Evolutionary conservation across 92 coral and sea anemone genomes (phyloP), one percentile per base, ranked within the genome.

Genomic region (Metridium senile): DNA sequence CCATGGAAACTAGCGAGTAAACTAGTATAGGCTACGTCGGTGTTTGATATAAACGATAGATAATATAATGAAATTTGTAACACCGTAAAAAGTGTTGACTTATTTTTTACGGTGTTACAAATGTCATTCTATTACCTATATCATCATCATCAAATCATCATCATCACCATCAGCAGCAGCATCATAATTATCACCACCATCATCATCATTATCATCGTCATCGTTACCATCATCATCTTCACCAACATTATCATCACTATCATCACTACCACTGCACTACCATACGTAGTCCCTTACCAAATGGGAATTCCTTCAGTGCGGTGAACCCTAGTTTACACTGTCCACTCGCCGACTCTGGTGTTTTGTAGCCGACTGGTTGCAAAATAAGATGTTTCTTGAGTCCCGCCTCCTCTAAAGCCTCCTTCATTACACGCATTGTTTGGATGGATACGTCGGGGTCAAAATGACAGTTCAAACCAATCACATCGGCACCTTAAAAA

Each of bases 391-490:
- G 91, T 8, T 85, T 76, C 67, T 89, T 89, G 76, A 92, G 52
- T 45, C 93, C 93, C 16, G 85, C 93, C 32, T 84, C 79, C n/a
- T 89, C 91, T 26, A 92, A 49, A 0, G 85, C 93, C 23, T 72
- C 83, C 53, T 86, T 92, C 91, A 92, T 80, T 11, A 80, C 64
- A 62, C 85, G 85, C 8, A 92, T 73, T 1, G 89, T 49, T 35
- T 88, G 59, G 19, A 92, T 71, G 26, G 78, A 78, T 33, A 66
- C 89, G 11, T 77, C 79, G 19, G 93, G 97, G 19, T 87, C 97
- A 79, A 69, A 89, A 59, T 61, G 78, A 32, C 97, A 92, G 82
- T 92, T 92, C 57, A 92, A 72, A 23, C 97, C 97, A 43, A 92
- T 71, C 4, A 54, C 59, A 54, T 54, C 59, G 25, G 59, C 59